Percentiles rank a stretch among this genome's conserved stretches.
These are phyloP conservation scores for Myiothlypis coronata DNA, from an alignment of 2,797 vertebrate genomes.

Conservation along the genomic window DNA sequence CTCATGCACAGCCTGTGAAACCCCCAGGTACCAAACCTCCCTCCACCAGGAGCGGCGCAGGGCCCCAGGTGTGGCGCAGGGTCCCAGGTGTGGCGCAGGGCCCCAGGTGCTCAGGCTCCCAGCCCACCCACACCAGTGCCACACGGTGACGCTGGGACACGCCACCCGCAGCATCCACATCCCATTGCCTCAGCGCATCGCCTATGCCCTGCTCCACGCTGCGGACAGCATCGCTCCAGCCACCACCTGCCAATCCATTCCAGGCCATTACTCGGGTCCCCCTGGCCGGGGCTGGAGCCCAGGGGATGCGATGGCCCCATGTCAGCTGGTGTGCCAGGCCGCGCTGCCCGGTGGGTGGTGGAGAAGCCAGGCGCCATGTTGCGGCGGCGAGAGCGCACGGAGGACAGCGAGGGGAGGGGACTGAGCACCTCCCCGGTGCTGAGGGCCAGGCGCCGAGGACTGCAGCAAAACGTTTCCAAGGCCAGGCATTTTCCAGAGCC, in stretches of 20 bases:
- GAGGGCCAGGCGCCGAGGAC: neutral
- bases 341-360: rapidly evolving
- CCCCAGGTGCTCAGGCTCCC: neutral
- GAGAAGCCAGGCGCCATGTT: slow-evolving; percentile 56
- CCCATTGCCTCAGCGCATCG: neutral
- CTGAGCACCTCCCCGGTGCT: neutral
- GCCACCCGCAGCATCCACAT: neutral
- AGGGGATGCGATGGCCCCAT: rapidly evolving
- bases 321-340: neutral
- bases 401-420: slow-evolving; percentile 29
- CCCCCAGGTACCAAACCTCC: neutral
- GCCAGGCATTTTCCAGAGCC: rapidly evolving
- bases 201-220: rapidly evolving
- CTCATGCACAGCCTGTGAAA: rapidly evolving
- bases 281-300: rapidly evolving
- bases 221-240: rapidly evolving
- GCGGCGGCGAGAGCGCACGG: slow-evolving; percentile 36
- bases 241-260: neutral
- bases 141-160: neutral
- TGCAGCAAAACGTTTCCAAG: neutral
- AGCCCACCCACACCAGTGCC: neutral
- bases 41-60: rapidly evolving
- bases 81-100: neutral
- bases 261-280: neutral
- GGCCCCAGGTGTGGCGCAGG: neutral